Percentiles rank a stretch among this genome's conserved stretches.
Conservation (phyloP, 37 sponge, comb jelly and placozoan genomes). For the Aplysina aerophoba region DNA sequence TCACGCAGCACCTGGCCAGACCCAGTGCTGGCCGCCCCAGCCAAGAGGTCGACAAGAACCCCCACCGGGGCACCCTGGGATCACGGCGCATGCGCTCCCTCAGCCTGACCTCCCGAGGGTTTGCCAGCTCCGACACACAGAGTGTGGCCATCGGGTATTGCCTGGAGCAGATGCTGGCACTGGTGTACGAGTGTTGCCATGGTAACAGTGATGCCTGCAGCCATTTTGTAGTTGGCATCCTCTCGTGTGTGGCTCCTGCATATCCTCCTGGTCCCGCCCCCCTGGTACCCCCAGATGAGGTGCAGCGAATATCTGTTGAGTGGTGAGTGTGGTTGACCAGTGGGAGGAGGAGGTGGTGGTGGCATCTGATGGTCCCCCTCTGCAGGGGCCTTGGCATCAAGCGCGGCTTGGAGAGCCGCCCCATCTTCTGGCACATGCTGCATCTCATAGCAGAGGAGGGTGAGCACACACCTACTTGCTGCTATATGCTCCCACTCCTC, state of each 20-base stretch:
- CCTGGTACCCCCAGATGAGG: background rate
- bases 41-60: background rate
- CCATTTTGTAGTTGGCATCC: conserved; percentile 5
- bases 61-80: conserved; percentile 26
- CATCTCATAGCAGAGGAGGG: conserved; percentile 14
- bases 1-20: conserved; percentile 12
- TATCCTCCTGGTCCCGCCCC: background rate
- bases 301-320: background rate
- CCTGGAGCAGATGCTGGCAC: conserved; percentile 9
- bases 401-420: background rate
- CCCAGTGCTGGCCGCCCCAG: no score
- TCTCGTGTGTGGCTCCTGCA: background rate
- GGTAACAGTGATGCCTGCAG: background rate
- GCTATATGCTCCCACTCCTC: no score
- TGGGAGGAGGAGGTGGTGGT: no score
- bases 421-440: conserved; percentile 10
- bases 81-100: conserved; percentile 18
- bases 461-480: no score
- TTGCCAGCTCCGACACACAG: background rate
- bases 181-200: conserved; percentile 30
- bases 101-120: conserved; percentile 14
- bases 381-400: conserved; percentile 14
- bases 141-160: background rate
- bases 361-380: no score
- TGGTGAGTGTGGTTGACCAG: background rate